Evolutionary conservation across 2,797 vertebrate genomes (phyloP).

Genomic region (Brotula barbata): DNA sequence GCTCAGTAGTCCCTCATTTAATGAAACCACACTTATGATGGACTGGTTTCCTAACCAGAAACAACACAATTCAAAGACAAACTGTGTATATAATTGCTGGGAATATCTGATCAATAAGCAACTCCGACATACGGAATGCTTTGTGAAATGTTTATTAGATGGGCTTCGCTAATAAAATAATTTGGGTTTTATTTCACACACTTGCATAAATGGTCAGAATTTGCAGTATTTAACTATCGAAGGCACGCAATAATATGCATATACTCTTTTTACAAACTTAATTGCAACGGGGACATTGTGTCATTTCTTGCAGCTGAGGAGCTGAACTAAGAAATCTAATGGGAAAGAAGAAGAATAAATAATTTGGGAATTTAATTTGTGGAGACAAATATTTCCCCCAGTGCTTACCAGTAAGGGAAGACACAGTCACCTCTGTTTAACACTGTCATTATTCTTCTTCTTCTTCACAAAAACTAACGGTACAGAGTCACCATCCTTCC

Average conservation of each 20-base stretch:
- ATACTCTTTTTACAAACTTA: constrained; percentile 57
- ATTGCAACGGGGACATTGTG: constrained; percentile 39
- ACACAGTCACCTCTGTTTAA: constrained; percentile 72
- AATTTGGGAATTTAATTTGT: constrained; percentile 64
- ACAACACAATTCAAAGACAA: constrained; percentile 44
- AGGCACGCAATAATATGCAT: constrained; percentile 12
- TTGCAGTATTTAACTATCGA: constrained; percentile 5
- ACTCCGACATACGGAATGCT: constrained; percentile 1
- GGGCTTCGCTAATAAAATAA: too few species aligned
- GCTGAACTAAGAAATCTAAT: constrained; percentile 38
- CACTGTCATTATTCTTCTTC: constrained; percentile 79
- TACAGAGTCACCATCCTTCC: constrained; percentile 41
- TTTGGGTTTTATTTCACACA: constrained; percentile 15
- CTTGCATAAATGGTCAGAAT: neutral
- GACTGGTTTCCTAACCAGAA: constrained; percentile 32
- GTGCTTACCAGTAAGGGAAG: constrained; percentile 70
- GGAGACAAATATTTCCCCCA: constrained; percentile 57
- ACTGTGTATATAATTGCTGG: constrained; percentile 28
- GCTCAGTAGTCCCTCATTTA: constrained; percentile 28
- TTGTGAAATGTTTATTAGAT: too few species aligned
- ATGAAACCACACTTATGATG: constrained; percentile 21
- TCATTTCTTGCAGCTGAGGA: constrained; percentile 43
- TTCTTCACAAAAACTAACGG: too few species aligned
- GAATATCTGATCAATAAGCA: constrained; percentile 32
- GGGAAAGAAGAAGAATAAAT: constrained; percentile 22